phyloP scores from a whole-genome alignment of 2,888 invertebrate species.

The Plusia festucae region DNA sequence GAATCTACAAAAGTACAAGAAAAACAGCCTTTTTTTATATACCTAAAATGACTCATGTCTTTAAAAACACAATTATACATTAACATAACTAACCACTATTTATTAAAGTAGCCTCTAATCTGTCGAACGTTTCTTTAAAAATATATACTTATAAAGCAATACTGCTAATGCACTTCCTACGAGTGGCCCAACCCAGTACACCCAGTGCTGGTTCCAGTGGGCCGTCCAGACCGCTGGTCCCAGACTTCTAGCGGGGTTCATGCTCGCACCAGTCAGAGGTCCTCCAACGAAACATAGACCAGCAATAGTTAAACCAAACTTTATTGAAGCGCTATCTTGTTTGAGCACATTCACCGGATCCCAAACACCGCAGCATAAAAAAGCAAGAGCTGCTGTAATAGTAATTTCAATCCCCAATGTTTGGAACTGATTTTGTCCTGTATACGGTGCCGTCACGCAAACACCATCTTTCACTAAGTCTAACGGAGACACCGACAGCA shows the following conservation, averaged over 20 bases:
- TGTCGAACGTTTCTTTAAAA: slow-evolving; percentile 57
- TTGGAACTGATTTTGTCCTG: slow-evolving; percentile 83
- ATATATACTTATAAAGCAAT: slow-evolving; percentile 72
- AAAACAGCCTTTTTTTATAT: background rate
- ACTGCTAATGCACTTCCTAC: slow-evolving; percentile 73
- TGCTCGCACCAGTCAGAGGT: slow-evolving; percentile 92
- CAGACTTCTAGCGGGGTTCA: slow-evolving; percentile 93
- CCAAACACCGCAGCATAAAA: slow-evolving; percentile 92
- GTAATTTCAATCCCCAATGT: slow-evolving; percentile 91
- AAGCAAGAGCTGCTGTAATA: slow-evolving; percentile 90
- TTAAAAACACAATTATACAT: background rate
- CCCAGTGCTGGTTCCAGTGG: slow-evolving; percentile 92
- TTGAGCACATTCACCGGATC: slow-evolving; percentile 91
- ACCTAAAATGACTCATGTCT: background rate
- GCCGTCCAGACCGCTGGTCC: slow-evolving; percentile 93
- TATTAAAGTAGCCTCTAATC: background rate
- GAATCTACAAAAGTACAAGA: background rate
- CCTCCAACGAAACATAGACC: slow-evolving; percentile 91
- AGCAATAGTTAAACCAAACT: slow-evolving; percentile 91
- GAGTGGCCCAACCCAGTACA: slow-evolving; percentile 92
- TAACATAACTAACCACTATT: background rate
- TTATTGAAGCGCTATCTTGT: slow-evolving; percentile 91
- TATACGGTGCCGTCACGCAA: slow-evolving; percentile 90
- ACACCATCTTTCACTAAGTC: slow-evolving; percentile 78
- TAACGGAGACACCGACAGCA: slow-evolving; percentile 86